Percentiles rank a stretch among this genome's conserved stretches.
These are phyloP conservation scores for Lasioglossum marginatum DNA, from an alignment of 2,888 invertebrate genomes.

Conservation along the genomic window DNA sequence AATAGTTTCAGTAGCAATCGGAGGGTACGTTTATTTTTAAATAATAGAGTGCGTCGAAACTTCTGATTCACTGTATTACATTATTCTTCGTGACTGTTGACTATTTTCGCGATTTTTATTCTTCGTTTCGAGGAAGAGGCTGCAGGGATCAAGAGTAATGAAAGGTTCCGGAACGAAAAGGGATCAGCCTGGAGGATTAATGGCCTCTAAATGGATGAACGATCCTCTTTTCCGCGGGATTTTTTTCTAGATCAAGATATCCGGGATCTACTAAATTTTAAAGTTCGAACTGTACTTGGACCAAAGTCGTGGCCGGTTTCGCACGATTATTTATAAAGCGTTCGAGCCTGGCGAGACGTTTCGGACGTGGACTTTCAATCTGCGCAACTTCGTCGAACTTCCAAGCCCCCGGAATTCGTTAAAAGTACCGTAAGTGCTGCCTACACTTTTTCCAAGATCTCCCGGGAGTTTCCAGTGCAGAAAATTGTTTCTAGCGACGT, in stretches of 20 bases:
- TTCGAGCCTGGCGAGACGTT: background rate
- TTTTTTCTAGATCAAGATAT: background rate
- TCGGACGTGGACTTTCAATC: background rate
- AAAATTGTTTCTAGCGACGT: background rate
- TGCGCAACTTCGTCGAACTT: background rate
- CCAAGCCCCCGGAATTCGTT: background rate
- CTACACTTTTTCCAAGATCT: background rate
- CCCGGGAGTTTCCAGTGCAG: background rate
- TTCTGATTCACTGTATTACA: no score
- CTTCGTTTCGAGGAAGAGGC: background rate
- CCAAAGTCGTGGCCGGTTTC: background rate
- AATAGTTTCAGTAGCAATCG: no score
- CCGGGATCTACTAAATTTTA: background rate
- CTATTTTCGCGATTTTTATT: background rate
- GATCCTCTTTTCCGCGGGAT: background rate
- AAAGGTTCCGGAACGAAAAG: background rate
- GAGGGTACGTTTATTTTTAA: no score
- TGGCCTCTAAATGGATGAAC: background rate
- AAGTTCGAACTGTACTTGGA: background rate
- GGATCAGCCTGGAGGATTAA: background rate
- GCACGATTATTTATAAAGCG: slow-evolving; percentile 1
- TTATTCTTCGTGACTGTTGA: background rate
- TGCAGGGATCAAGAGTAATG: background rate
- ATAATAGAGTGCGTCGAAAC: no score
- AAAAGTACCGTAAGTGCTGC: background rate